Percentiles rank a stretch among this genome's conserved stretches.
Conservation (phyloP, 2,113 vertebrate genomes). For the Poeciliopsis retropinna region DNA sequence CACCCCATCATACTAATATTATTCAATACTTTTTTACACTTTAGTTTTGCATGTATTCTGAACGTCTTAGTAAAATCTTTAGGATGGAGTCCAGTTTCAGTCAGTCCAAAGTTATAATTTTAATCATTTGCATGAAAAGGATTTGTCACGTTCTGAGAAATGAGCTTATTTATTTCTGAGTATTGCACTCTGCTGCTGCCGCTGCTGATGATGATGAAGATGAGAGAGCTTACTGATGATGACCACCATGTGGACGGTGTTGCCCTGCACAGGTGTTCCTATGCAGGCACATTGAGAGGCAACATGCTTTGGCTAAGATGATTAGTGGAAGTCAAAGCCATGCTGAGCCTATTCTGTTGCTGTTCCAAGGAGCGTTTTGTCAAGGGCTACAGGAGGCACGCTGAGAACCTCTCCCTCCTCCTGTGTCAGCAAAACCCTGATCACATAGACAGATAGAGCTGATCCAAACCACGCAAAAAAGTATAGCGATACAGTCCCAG, state of each 20-base stretch:
- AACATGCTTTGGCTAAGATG: constrained; percentile 79
- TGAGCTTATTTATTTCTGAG: constrained; percentile 25
- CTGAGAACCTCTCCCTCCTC: constrained; percentile 22
- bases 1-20: background rate
- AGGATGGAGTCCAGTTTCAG: background rate
- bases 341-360: constrained; percentile 62
- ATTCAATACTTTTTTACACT: background rate
- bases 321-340: constrained; percentile 79
- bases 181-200: constrained; percentile 29
- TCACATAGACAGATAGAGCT: constrained; percentile 1
- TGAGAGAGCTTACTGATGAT: constrained; percentile 28
- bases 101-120: background rate
- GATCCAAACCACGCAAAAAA: constrained; percentile 19
- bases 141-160: background rate
- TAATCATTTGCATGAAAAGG: constrained; percentile 9
- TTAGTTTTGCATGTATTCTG: constrained; percentile 24
- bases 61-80: constrained; percentile 1
- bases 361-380: constrained; percentile 62
- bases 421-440: constrained; percentile 69
- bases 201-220: background rate
- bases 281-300: constrained; percentile 74
- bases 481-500: background rate
- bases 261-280: constrained; percentile 58
- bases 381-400: constrained; percentile 66
- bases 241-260: constrained; percentile 16